Evolutionary conservation across 1,140 invertebrate genomes (phyloP), one percentile per base, ranked within the genome.

Genomic region (Goniozus legneri): DNA sequence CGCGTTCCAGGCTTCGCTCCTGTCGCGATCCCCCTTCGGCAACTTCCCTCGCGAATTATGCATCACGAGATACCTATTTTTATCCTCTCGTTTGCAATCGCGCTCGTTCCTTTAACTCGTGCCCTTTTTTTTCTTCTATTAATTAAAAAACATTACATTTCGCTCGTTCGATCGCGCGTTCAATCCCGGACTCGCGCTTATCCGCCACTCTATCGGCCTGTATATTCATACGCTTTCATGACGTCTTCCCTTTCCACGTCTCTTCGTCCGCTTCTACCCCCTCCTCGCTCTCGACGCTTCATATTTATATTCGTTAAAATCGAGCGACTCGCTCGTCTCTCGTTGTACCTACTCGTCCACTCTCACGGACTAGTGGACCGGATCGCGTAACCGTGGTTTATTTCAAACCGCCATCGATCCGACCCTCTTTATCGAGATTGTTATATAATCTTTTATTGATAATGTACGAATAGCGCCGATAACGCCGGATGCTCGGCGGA

Each of bases 371-470:
- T 27, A 33, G 44, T 44, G 42, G 50, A 44, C 49, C 52, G 48
- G 52, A 47, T 41, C 45, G 47, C 60, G 53, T 67, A 63, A 62
- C 60, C 63, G 64, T 58, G 64, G 63, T 65, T 60, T 57, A 64
- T 62, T 62, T 35, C 15, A 6, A 4, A 2, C 13, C 16, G 2
- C 3, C 27, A 14, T 7, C 50, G 34, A 34, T 37, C 48, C 47
- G 15, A 44, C 48, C 31, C 48, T 61, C 54, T 58, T 60, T 60
- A 60, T 60, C 48, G 57, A 60, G 52, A 4, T 6, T 54, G 51
- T 60, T 61, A 56, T 58, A 60, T 55, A 60, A 62, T 58, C 55
- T 62, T 62, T 60, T 62, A 62, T 58, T 62, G 61, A 62, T 62
- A 62, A 60, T 60, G n/a, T n/a, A 60, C 51, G 50, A 53, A n/a